A percentile compares a stretch with the other conserved stretches of the same genome.
Conservation (phyloP, 2,888 invertebrate genomes). For the Stenoptilia bipunctidactyla region DNA sequence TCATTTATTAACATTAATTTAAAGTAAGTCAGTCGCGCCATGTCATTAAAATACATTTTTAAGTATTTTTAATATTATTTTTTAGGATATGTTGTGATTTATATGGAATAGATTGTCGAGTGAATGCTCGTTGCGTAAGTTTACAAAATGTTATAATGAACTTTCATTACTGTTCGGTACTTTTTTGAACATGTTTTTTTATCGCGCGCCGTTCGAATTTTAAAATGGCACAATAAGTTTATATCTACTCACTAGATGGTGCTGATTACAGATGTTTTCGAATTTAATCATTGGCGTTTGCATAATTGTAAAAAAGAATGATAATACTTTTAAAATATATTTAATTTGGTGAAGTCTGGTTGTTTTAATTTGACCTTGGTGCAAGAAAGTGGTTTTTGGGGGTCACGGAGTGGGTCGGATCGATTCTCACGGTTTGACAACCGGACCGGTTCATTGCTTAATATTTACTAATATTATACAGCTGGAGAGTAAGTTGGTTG, state of each 20-base stretch:
- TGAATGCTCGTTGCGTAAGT: too few relatives aligned
- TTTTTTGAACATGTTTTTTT: too few relatives aligned
- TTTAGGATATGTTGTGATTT: conserved; percentile 29
- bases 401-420: conserved; percentile 37
- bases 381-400: conserved; percentile 43
- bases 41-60: conserved; percentile 30
- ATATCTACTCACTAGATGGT: too few relatives aligned
- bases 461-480: too few relatives aligned
- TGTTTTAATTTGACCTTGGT: conserved; percentile 36
- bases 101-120: conserved; percentile 15
- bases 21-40: conserved; percentile 63
- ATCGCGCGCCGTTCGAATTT: too few relatives aligned
- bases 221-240: too few relatives aligned
- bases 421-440: conserved; percentile 36
- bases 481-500: too few relatives aligned
- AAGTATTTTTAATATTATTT: conserved; percentile 31
- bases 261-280: too few relatives aligned
- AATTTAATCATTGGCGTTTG: too few relatives aligned
- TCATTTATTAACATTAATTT: conserved; percentile 35
- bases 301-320: conserved; percentile 19
- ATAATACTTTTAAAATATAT: conserved; percentile 35
- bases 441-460: background rate
- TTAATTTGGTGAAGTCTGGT: conserved; percentile 36
- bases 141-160: conserved; percentile 1
- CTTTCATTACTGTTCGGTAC: too few relatives aligned